Conservation (phyloP, 1,140 invertebrate genomes). For the Ericerus pela region DNA sequence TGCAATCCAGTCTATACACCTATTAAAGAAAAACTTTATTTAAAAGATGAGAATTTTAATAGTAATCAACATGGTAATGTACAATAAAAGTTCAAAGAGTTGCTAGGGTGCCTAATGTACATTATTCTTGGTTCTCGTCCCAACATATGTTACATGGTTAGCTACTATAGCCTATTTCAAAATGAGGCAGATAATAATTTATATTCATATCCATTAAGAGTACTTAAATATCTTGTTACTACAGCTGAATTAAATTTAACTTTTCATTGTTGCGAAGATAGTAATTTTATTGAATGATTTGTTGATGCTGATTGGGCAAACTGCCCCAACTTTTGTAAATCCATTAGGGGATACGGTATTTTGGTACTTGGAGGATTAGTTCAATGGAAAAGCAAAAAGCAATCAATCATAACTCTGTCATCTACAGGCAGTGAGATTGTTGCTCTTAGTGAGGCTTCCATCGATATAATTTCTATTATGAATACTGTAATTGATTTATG, state of each 20-base stretch:
- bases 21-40: too few relatives aligned
- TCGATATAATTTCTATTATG: slow-evolving; percentile 19
- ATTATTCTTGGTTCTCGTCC: slow-evolving; percentile 31
- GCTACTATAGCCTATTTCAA: slow-evolving; percentile 17
- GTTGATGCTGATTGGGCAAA: slow-evolving; percentile 29
- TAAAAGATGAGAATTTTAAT: too few relatives aligned
- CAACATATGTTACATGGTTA: slow-evolving; percentile 22
- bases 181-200: neutral
- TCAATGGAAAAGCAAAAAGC: slow-evolving; percentile 23
- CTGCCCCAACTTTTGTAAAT: slow-evolving; percentile 24
- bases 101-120: slow-evolving; percentile 30
- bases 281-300: slow-evolving; percentile 25
- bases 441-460: slow-evolving; percentile 21
- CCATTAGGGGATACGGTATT: slow-evolving; percentile 22
- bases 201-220: neutral
- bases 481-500: slow-evolving; percentile 5
- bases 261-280: neutral
- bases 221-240: neutral
- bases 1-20: too few relatives aligned
- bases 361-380: slow-evolving; percentile 16
- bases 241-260: neutral
- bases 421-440: slow-evolving; percentile 26
- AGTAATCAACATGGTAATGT: too few relatives aligned
- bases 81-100: too few relatives aligned
- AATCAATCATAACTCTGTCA: slow-evolving; percentile 22